Base-by-base conservation (phyloP, 2,113 vertebrate genomes). In the Hypocryptadius cinnamomeus region DNA sequence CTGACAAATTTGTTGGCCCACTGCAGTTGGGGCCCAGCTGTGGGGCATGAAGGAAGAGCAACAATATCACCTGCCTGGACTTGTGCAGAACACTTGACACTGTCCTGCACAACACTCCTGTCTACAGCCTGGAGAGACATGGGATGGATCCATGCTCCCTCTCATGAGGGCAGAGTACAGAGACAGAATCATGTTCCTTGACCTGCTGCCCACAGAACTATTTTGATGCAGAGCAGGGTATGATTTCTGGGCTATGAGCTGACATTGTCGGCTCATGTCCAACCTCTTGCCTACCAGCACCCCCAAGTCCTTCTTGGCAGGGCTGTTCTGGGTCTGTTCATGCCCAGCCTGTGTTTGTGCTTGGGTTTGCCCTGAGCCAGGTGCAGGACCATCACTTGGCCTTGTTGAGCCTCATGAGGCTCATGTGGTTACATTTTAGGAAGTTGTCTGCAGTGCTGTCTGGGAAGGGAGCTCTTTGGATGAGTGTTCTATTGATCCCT, bases 201-300 rank as follows among this genome's bases (percentile, higher is more conserved):
- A 35, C 17, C 47, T 82, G 40, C 70, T 76, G 25, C 14, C 14
- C 47, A 11, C 1, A 1, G 22, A 76, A 47, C 16, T 61, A 12
- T 69, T 76, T 82, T 35, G 35, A 33, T 69, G 48, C 30, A 54
- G 35, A 47, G 30, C n/a, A 47, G 30, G 21, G 15, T 30, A 27
- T 6, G 5, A 59, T 61, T 61, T 69, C 25, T 66, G 51, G 45
- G 9, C 19, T 54, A 30, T 54, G 10, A 76, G 21, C 31, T 39
- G n/a, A 15, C 10, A 3, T 16, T 39, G 59, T 33, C 0, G 0
- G 63, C 6, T 53, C 21, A 6, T 27, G 40, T 48, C 39, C 54
- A 35, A 17, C 40, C 30, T 22, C 61, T 69, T 21, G 19, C 13
- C 35, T 24, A 25, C n/a, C 33, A 66, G 19, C 16, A 60, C 5